A percentile compares a stretch with the other conserved stretches of the same genome.
Conservation (phyloP, 2,113 vertebrate species). For the Pollachius pollachius region DNA sequence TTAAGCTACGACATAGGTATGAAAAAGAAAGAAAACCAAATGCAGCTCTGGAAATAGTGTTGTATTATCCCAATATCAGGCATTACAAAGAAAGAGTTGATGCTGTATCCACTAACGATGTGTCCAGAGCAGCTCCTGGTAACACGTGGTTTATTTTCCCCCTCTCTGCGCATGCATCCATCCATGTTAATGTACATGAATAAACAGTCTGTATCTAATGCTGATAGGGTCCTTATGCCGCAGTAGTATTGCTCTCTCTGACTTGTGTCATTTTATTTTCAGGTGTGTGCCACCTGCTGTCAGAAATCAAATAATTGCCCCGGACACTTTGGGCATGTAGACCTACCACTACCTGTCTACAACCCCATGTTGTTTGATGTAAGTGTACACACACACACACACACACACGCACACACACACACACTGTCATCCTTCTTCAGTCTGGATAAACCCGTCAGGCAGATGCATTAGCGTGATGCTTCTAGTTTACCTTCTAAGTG, state of each 20-base stretch:
- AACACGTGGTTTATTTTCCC: too few relatives aligned
- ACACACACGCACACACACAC: background rate
- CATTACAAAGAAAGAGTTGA: too few relatives aligned
- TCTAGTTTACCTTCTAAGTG: background rate
- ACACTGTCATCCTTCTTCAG: background rate
- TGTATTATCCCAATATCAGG: too few relatives aligned
- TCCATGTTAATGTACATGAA: too few relatives aligned
- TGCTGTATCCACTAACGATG: too few relatives aligned
- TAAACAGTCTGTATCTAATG: too few relatives aligned
- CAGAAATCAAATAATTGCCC: constrained; percentile 91
- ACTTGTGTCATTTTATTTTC: background rate
- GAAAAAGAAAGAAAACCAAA: too few relatives aligned
- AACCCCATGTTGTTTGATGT: constrained; percentile 95
- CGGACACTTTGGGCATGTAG: constrained; percentile 89
- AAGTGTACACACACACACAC: constrained; percentile 41
- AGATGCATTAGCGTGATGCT: background rate
- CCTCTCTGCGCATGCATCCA: too few relatives aligned
- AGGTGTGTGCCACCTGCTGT: constrained; percentile 87
- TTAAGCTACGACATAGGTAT: too few relatives aligned
- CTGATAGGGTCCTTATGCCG: too few relatives aligned
- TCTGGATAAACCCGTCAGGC: background rate
- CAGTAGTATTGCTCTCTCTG: background rate
- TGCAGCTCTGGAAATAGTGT: too few relatives aligned
- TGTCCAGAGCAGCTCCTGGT: too few relatives aligned
- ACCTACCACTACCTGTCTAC: constrained; percentile 88